A percentile compares a stretch with the other conserved stretches of the same genome.
phyloP scores from a whole-genome alignment of 2,888 invertebrate species.

The Philonicus albiceps region DNA sequence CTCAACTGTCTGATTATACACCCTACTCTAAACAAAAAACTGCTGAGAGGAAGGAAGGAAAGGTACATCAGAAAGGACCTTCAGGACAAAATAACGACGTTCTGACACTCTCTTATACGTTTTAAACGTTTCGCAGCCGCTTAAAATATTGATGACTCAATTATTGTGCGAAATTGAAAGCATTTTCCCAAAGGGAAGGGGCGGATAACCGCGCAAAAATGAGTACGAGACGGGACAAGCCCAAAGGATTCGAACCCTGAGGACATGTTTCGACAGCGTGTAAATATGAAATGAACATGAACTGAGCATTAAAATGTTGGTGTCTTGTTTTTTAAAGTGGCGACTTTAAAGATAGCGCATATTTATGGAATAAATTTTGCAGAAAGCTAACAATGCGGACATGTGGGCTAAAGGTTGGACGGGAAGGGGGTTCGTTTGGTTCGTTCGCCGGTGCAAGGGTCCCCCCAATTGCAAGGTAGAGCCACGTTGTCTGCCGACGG shows the following conservation, averaged over 20 bases:
- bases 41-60: background rate
- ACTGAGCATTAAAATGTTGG: background rate
- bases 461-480: background rate
- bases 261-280: slow-evolving; percentile 1
- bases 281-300: slow-evolving; percentile 9
- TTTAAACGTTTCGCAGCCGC: background rate
- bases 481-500: background rate
- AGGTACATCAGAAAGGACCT: background rate
- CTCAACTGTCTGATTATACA: background rate
- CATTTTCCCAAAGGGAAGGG: background rate
- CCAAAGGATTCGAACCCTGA: background rate
- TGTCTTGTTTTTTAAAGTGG: background rate
- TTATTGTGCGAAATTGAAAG: background rate
- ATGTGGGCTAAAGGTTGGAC: background rate
- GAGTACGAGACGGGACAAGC: background rate
- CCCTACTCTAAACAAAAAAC: background rate
- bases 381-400: background rate
- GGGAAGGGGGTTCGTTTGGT: background rate
- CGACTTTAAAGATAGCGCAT: background rate
- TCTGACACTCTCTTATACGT: background rate
- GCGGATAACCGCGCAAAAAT: background rate
- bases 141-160: background rate
- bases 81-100: background rate
- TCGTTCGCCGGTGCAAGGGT: background rate
- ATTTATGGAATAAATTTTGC: slow-evolving; percentile 21